A percentile compares a stretch with the other conserved stretches of the same genome.
Evolutionary conservation across 2,113 vertebrate genomes (phyloP).

Genomic region (Mola mola): DNA sequence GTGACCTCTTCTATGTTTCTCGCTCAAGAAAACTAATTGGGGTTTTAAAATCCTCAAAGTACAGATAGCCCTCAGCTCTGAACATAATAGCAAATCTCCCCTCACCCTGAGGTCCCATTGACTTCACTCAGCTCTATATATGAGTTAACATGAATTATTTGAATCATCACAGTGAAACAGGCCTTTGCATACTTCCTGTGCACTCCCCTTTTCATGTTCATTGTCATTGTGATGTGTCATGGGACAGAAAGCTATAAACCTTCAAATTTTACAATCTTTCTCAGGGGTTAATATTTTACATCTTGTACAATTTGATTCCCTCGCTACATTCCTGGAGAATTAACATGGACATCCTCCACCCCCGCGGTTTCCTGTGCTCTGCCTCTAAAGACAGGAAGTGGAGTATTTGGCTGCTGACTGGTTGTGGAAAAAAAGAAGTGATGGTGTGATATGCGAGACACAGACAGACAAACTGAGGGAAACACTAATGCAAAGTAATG

Average conservation of each 20-base stretch:
- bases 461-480: slow-evolving; percentile 6
- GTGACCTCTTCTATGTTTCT: too few relatives aligned
- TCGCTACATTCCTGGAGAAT: slow-evolving; percentile 66
- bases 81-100: too few relatives aligned
- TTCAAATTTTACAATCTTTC: neutral
- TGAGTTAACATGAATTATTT: neutral
- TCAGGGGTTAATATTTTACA: slow-evolving; percentile 55
- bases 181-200: slow-evolving; percentile 6
- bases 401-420: slow-evolving; percentile 53
- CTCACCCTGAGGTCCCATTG: too few relatives aligned
- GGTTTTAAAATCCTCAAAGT: too few relatives aligned
- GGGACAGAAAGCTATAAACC: neutral
- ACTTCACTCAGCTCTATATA: neutral
- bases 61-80: too few relatives aligned
- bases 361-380: slow-evolving; percentile 61
- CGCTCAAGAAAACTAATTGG: too few relatives aligned
- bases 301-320: slow-evolving; percentile 37
- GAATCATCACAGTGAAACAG: neutral
- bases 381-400: slow-evolving; percentile 72
- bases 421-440: slow-evolving; percentile 27
- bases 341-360: slow-evolving; percentile 63
- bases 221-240: neutral
- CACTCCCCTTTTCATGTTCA: accelerated
- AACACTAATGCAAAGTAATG: neutral
- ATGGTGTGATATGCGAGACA: slow-evolving; percentile 54